Evolutionary conservation across 2,888 invertebrate species (phyloP), one percentile per base, ranked within the genome.

Genomic region (Amitus sp.): DNA sequence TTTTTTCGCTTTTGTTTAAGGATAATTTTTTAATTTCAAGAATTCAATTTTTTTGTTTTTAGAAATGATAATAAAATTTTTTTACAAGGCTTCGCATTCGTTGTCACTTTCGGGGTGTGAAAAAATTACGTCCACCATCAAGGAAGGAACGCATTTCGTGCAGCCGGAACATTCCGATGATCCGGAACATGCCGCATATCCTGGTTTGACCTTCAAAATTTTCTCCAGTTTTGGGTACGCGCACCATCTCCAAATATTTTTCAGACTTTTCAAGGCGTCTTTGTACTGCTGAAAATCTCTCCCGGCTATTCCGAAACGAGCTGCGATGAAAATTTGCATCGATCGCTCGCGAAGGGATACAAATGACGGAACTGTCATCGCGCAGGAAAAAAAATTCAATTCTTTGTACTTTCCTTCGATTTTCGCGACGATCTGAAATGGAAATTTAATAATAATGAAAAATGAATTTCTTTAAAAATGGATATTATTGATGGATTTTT

Each of bases 221-320:
- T 82, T 58, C 12, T 88, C 87, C 17, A 94, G 80, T 50, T 82
- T 81, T 0, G 86, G 83, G 48, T 89, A 89, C 49, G 89, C 85
- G 9, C 88, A 85, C 84, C 90, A 88, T 80, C 94, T 94, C 87
- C 93, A 93, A 0, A 90, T 89, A 76, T 94, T 93, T 76, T 95
- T 95, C 18, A 78, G 47, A 53, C 52, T 75, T 46, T 75, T 72
- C 10, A 73, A 55, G 34, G 67, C 73, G 0, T 65, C 15, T 60
- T 66, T 76, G 10, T 76, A 60, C 18, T 20, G 47, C 7, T 19
- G 37, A 2, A 65, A 34, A 10, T 57, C 56, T 27, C 53, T 55
- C 7, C 68, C 63, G 0, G 64, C 50, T 9, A 77, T 60, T 49
- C 87, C 84, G 70, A 88, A 88, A 61, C 86, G 83, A 0, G 87